Evolutionary conservation across 2,797 vertebrate species (phyloP), one percentile per base, ranked within the genome.

Genomic region (Hoplostethus atlanticus): DNA sequence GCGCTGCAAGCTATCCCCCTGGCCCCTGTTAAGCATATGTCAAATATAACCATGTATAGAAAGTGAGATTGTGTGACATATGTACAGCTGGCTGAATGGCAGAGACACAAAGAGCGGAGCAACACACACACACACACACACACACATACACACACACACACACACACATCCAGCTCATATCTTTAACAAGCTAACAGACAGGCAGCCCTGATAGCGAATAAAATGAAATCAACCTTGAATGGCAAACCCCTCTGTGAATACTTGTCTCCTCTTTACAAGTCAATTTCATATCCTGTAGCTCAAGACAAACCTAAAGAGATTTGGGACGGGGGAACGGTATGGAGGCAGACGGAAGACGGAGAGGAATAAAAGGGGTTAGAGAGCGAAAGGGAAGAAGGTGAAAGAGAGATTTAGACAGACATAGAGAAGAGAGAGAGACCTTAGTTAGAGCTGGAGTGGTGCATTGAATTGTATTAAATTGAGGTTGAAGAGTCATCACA

Each of bases 11-110:
- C 77, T 21, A 84, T 87, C 86, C 88, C 81, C 64, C 71, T 38
- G 80, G 87, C 75, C 85, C 77, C 84, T 13, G 78, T 91, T 93
- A 93, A 95, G 92, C 93, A 92, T 92, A 92, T 94, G 93, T 95
- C 93, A 95, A 89, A 92, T 94, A 93, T 86, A 93, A 90, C 91
- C 85, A 89, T 83, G 91, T 91, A 91, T 87, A 87, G 89, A 88
- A 88, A 85, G 80, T 48, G 74, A 90, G 87, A 88, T 85, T 90
- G 83, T 79, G 65, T 87, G 89, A 90, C 91, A 91, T 80, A 72
- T 84, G 86, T 91, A 91, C 83, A 87, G 73, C 83, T 86, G 81
- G 64, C 67, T 91, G 77, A 89, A 84, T 90, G 90, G 83, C 84
- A 86, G 79, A 79, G 55, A 81, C 81, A 89, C 83, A 88, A 86